Base-by-base conservation (phyloP, 1,140 invertebrate genomes). In the Spodoptera frugiperda region DNA sequence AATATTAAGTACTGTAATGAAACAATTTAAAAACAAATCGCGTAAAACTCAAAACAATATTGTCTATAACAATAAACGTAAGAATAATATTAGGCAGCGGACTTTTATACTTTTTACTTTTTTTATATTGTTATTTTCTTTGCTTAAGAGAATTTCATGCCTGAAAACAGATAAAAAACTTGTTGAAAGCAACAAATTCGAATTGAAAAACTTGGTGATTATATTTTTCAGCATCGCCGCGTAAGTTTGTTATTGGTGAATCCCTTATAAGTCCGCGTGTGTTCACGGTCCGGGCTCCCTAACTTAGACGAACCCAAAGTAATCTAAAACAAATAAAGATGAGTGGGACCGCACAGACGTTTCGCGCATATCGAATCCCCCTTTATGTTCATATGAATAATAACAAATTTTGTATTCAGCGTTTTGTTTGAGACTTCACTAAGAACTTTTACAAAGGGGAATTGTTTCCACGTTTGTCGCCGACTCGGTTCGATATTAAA, bases 251-350 rank as follows among this genome's bases (percentile, higher is more conserved):
- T 87, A 84, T 84, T 83, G 72, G 61, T 63, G 83, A 88, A 86
- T 84, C 84, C 77, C 82, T 84, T 88, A 87, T 82, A 88, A 90
- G 86, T 89, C 83, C 77, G 57, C n/a, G 81, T 78, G 81, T 89
- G 83, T 88, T 85, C 84, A 75, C 83, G 78, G 81, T 80, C 83
- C 82, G 67, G 72, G 74, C 77, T 71, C 80, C 77, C 82, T 44
- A 90, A 91, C 85, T 91, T 75, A 88, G 81, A 65, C 76, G 78
- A 84, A 76, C 87, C 90, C 89, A 87, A 92, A 92, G 90, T 93
- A 91, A 91, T 93, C 87, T 91, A 91, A 93, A 91, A 93, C 88
- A 91, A 90, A 93, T 91, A 93, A 91, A 91, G 89, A 91, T 88
- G 88, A 91, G 89, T 87, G 84, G 86, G 82, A 87, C 82, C 82